These are phyloP conservation scores for Caerostris extrusa DNA, from an alignment of 1,140 invertebrate genomes.

Conservation along the genomic window DNA sequence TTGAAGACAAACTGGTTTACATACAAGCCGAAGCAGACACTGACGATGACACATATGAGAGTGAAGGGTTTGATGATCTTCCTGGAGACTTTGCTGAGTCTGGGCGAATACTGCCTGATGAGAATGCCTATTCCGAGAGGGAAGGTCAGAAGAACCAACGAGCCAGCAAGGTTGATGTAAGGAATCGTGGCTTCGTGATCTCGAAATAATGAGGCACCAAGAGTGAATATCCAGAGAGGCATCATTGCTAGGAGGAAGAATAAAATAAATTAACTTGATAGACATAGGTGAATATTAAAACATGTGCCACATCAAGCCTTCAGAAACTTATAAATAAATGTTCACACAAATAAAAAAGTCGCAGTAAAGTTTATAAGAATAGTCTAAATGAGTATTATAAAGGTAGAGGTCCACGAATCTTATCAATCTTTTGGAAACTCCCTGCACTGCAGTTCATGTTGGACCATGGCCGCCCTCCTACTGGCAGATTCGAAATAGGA, in stretches of 20 bases:
- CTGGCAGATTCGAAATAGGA: too few species aligned
- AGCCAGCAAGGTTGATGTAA: slow-evolving; percentile 81
- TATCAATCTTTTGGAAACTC: too few species aligned
- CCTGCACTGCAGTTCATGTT: too few species aligned
- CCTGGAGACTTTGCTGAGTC: slow-evolving; percentile 78
- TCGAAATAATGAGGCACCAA: slow-evolving; percentile 80
- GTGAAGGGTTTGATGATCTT: slow-evolving; percentile 81
- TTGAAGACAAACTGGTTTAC: slow-evolving; percentile 83
- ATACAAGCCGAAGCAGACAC: slow-evolving; percentile 81
- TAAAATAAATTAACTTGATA: background rate
- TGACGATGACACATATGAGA: slow-evolving; percentile 55
- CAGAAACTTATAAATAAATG: background rate
- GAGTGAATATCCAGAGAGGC: slow-evolving; percentile 83
- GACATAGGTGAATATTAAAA: background rate
- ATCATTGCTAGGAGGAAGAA: slow-evolving; percentile 82
- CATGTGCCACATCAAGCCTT: background rate
- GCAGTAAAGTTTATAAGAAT: background rate
- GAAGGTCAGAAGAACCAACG: slow-evolving; percentile 81
- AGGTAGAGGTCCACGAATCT: too few species aligned
- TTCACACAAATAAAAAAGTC: background rate
- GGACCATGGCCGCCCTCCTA: too few species aligned
- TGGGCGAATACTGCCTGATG: slow-evolving; percentile 79
- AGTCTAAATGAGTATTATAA: too few species aligned
- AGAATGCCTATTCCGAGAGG: slow-evolving; percentile 82
- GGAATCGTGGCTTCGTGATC: slow-evolving; percentile 81